Evolutionary conservation across 2,113 vertebrate species (phyloP).

Genomic region (Forbesichthys papilliferus): DNA sequence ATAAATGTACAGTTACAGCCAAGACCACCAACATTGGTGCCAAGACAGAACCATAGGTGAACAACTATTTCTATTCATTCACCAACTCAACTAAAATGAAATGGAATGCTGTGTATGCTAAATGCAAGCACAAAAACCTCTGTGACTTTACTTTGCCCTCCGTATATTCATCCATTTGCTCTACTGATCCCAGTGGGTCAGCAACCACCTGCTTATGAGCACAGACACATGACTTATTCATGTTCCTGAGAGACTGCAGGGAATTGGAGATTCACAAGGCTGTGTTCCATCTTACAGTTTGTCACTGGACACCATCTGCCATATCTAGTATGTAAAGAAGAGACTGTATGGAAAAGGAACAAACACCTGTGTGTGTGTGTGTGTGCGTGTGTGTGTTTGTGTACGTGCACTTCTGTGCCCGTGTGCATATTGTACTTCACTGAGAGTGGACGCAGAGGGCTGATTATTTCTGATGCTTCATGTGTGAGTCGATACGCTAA

Average conservation of each 20-base stretch:
- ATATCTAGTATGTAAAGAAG: constrained; percentile 8
- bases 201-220: constrained; percentile 40
- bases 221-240: constrained; percentile 62
- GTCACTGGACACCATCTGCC: constrained; percentile 20
- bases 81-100: too few species aligned
- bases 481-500: constrained; percentile 47
- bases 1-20: too few species aligned
- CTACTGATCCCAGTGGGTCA: constrained; percentile 15
- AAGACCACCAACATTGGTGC: too few species aligned
- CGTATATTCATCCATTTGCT: constrained; percentile 7
- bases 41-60: not conserved
- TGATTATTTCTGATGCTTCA: constrained; percentile 21
- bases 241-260: constrained; percentile 42
- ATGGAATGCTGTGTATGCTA: too few species aligned
- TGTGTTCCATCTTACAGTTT: constrained; percentile 31
- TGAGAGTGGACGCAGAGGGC: not conserved
- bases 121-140: not conserved
- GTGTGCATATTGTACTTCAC: not conserved
- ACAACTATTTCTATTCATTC: too few species aligned
- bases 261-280: constrained; percentile 41
- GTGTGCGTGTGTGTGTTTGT: not conserved
- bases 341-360: not conserved
- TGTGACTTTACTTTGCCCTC: not conserved
- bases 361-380: not conserved
- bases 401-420: not conserved